phyloP scores from a whole-genome alignment of 2,888 invertebrate genomes.

The Herminia tarsipennalis region DNA sequence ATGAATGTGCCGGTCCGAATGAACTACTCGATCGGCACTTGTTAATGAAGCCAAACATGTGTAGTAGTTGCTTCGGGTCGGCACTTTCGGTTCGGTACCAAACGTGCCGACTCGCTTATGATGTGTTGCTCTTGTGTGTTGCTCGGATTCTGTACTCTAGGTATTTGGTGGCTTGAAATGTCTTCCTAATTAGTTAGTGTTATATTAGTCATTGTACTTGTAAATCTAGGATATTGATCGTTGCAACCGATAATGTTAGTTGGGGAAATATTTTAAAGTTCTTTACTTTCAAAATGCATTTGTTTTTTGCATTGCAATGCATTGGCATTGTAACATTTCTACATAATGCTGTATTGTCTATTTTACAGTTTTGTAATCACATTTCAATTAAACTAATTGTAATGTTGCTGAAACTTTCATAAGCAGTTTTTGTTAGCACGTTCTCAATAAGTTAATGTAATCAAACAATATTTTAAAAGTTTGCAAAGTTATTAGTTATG shows the following conservation, averaged over 20 bases:
- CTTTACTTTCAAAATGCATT: constrained; percentile 2
- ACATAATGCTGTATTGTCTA: background rate
- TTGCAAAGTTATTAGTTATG: background rate
- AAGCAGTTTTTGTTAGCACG: too few relatives aligned
- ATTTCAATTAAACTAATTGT: constrained; percentile 1
- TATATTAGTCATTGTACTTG: background rate
- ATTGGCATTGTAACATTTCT: background rate
- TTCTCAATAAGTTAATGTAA: too few relatives aligned
- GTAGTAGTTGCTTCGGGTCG: too few relatives aligned
- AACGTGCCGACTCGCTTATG: too few relatives aligned
- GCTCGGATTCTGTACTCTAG: background rate
- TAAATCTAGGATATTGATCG: constrained; percentile 4
- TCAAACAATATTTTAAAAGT: too few relatives aligned
- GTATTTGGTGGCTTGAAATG: background rate
- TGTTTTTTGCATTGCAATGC: background rate
- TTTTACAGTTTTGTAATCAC: too few relatives aligned
- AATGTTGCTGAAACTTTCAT: background rate
- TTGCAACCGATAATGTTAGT: background rate
- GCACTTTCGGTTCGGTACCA: too few relatives aligned
- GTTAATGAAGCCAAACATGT: too few relatives aligned
- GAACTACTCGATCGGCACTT: too few relatives aligned
- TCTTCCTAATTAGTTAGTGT: constrained; percentile 3
- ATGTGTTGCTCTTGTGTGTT: background rate
- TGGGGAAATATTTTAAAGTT: background rate
- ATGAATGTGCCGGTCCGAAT: too few relatives aligned